Base-by-base conservation (phyloP, 2,113 vertebrate species). In the Fregata magnificens region DNA sequence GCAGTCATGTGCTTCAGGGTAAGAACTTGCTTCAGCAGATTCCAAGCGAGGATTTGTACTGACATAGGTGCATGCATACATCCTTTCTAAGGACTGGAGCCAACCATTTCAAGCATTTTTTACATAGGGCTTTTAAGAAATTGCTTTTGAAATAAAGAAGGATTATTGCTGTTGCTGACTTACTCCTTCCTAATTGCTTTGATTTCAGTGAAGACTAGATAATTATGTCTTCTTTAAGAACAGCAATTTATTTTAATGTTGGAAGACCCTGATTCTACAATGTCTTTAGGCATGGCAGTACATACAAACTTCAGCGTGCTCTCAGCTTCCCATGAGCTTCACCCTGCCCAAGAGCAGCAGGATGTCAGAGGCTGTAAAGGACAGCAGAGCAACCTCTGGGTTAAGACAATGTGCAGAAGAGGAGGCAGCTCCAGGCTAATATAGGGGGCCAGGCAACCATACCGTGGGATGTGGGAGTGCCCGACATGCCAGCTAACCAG, bases 231-330 rank as follows among this genome's bases (percentile, higher is more conserved):
- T 77, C 47, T 72, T 62, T 62, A 72, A 56, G 50, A 87, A 58
- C 10, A 72, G n/a, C 22, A 71, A 66, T 71, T 91, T 38, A n/a
- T 81, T 81, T 77, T 56, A 61, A 47, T 56, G 31, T 72, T 76
- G 21, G 47, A 77, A 67, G 69, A 61, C 42, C 74, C 53, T 53
- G 50, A 58, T 36, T 81, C 36, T 38, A 61, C 31, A 53, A 13
- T 2, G 2, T 66, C 53, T 29, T 42, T 40, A 56, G 38, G 63
- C 80, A 88, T 12, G 21, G n/a, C 11, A 52, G 59, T 34, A 63
- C 0, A 0, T 70, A 29, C 34, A 62, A 85, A 63, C 25, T 38
- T 71, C 45, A 55, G 56, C 0, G 0, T 36, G 49, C 29, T 81
- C 20, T 26, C 85, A 90, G 58, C 34, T 58, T 71, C 45, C 45